Conservation (phyloP, 2,888 invertebrate species). For the Troilus luridus region DNA sequence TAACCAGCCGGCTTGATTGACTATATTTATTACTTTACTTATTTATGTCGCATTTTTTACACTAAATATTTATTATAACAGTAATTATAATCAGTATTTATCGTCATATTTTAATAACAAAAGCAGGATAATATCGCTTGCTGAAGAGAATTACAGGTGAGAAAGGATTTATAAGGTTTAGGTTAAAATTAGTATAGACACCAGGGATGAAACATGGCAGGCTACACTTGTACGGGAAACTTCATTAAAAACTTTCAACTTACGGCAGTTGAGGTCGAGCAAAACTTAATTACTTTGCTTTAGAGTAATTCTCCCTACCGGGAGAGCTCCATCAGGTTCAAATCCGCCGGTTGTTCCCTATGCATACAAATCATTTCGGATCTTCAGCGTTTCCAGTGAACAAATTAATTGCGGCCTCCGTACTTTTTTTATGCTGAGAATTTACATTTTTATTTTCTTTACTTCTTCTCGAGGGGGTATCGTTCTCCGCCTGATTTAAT, state of each 20-base stretch:
- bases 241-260: conserved; percentile 47
- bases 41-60: too few species aligned
- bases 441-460: background rate
- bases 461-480: background rate
- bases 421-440: background rate
- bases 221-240: background rate
- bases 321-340: background rate
- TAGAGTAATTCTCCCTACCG: background rate
- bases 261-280: conserved; percentile 41
- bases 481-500: background rate
- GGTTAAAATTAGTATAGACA: conserved; percentile 46
- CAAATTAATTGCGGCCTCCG: background rate
- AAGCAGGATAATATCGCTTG: too few species aligned
- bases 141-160: background rate
- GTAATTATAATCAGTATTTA: too few species aligned
- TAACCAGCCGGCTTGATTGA: too few species aligned
- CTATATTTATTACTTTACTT: too few species aligned
- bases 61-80: too few species aligned
- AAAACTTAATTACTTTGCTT: conserved; percentile 47
- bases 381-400: background rate
- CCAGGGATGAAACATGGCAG: background rate
- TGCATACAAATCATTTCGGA: conserved; percentile 29
- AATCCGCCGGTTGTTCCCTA: background rate
- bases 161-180: conserved; percentile 8
- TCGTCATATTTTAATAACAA: too few species aligned